phyloP scores from a whole-genome alignment of 2,797 vertebrate species.

The Acanthiza pusilla region DNA sequence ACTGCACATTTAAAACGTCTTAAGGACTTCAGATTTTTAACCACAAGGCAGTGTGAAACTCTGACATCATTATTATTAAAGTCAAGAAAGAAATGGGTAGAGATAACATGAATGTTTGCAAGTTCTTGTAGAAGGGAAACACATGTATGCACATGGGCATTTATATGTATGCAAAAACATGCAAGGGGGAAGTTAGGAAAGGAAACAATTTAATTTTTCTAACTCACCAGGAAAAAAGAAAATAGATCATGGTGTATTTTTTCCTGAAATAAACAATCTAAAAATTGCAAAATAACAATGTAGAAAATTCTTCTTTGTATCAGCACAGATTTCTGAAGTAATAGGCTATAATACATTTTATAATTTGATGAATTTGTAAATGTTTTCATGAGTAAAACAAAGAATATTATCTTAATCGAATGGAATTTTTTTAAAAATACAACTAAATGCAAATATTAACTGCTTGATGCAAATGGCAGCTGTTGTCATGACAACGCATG shows the following conservation, averaged over 20 bases:
- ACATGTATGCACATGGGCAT: fast-evolving
- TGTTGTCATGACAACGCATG: not conserved
- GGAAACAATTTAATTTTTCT: not conserved
- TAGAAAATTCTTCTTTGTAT: not conserved
- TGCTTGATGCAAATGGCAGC: not conserved
- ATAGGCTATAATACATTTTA: not conserved
- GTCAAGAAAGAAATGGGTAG: not conserved
- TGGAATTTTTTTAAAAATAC: not conserved
- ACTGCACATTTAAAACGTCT: not conserved
- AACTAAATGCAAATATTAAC: not conserved
- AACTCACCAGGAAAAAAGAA: not conserved
- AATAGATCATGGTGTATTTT: not conserved
- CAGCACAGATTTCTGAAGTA: not conserved
- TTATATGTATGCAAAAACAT: not conserved
- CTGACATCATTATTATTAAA: not conserved
- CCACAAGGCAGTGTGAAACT: not conserved
- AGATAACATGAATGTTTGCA: not conserved
- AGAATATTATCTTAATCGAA: not conserved
- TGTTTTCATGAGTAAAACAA: not conserved
- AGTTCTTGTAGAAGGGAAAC: not conserved
- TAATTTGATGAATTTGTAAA: not conserved
- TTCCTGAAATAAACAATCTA: not conserved
- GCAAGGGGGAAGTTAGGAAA: not conserved
- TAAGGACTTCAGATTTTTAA: not conserved
- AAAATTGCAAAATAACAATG: not conserved